Conservation (phyloP, 2,113 vertebrate species). For the Clarias magur region DNA sequence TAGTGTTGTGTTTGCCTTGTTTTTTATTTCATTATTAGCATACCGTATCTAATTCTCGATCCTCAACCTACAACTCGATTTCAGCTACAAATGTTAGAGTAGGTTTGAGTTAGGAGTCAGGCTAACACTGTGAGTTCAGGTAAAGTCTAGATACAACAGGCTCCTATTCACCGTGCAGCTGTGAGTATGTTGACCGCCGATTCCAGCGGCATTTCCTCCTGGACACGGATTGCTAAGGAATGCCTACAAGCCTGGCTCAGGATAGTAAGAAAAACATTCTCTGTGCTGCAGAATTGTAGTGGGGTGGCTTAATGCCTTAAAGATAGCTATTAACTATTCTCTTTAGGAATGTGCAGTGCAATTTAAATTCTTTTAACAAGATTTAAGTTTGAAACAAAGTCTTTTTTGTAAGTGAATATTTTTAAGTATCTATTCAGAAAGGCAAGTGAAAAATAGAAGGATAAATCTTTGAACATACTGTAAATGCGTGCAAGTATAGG, state of each 20-base stretch:
- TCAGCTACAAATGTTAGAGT: background rate
- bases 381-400: background rate
- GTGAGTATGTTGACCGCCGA: background rate
- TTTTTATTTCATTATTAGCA: background rate
- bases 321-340: background rate
- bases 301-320: background rate
- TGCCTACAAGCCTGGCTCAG: slow-evolving; percentile 18
- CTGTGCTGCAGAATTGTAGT: background rate
- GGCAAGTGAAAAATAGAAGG: background rate
- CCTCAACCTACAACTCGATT: background rate
- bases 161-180: slow-evolving; percentile 6
- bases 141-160: slow-evolving; percentile 3
- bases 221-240: slow-evolving; percentile 17
- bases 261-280: background rate
- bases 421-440: background rate
- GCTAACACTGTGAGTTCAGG: background rate
- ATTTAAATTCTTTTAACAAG: background rate
- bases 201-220: slow-evolving; percentile 22
- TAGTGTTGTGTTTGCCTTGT: no score
- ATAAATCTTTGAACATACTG: background rate
- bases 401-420: background rate
- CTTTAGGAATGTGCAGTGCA: background rate
- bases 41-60: background rate
- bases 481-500: background rate
- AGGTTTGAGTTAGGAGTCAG: background rate